Conservation (phyloP, 1,140 invertebrate species). For the Zaprionus ghesquierei region DNA sequence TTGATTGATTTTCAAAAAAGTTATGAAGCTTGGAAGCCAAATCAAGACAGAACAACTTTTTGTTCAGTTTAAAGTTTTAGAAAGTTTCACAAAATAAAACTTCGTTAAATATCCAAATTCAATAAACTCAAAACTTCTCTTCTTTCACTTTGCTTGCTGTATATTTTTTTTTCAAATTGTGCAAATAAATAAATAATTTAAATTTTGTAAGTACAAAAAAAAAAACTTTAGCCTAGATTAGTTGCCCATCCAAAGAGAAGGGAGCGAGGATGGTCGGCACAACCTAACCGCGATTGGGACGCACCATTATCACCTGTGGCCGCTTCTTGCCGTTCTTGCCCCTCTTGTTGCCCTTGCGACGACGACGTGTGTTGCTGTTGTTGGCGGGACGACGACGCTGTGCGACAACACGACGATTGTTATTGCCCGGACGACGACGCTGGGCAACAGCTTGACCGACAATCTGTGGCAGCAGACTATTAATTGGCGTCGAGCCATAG, state of each 20-base stretch:
- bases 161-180: background rate
- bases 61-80: background rate
- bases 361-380: slow-evolving; percentile 38
- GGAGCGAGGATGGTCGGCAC: no score
- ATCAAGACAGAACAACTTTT: no score
- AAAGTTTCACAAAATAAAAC: background rate
- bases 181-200: slow-evolving; percentile 47
- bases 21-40: no score
- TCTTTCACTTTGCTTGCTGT: background rate
- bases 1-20: no score
- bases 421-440: slow-evolving; percentile 33
- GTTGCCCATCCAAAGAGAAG: background rate
- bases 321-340: slow-evolving; percentile 49
- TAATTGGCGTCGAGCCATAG: slow-evolving; percentile 56
- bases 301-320: slow-evolving; percentile 56
- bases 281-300: slow-evolving; percentile 59
- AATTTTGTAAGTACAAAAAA: slow-evolving; percentile 30
- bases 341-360: slow-evolving; percentile 56
- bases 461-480: slow-evolving; percentile 58
- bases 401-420: slow-evolving; percentile 49
- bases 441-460: slow-evolving; percentile 35
- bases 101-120: background rate
- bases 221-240: slow-evolving; percentile 36
- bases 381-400: slow-evolving; percentile 50
- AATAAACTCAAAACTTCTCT: background rate